phyloP scores from a whole-genome alignment of 2,888 invertebrate genomes.

The Brachynemurus nebulosus region DNA sequence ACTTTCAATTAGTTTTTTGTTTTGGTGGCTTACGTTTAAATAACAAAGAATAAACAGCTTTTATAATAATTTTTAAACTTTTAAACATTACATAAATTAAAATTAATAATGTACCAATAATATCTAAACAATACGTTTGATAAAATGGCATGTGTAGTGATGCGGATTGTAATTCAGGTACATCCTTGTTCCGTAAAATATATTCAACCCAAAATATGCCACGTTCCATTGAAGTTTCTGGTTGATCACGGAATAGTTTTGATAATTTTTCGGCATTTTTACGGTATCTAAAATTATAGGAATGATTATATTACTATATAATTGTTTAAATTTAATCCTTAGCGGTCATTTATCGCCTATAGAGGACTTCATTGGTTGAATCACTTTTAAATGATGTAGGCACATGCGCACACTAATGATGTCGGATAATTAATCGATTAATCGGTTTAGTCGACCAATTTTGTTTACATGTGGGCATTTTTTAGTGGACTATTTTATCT shows the following conservation, averaged over 20 bases:
- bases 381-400: too few species aligned
- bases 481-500: too few species aligned
- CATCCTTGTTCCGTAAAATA: conserved; percentile 15
- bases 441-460: too few species aligned
- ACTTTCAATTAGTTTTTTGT: too few species aligned
- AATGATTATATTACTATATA: neutral
- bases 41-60: too few species aligned
- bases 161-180: conserved; percentile 14
- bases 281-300: conserved; percentile 16
- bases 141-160: conserved; percentile 14
- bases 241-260: conserved; percentile 15
- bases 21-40: neutral
- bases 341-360: neutral
- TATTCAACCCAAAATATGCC: conserved; percentile 20
- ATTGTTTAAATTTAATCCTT: neutral
- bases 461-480: too few species aligned
- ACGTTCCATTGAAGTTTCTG: conserved; percentile 15
- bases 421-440: too few species aligned
- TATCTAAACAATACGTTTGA: conserved; percentile 14
- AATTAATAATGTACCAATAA: conserved; percentile 9
- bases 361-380: too few species aligned
- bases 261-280: conserved; percentile 16
- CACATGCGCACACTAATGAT: too few species aligned
- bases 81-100: neutral
- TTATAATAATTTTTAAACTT: neutral